Conservation (phyloP, 2,113 vertebrate genomes). For the Daphoenositta chrysoptera region DNA sequence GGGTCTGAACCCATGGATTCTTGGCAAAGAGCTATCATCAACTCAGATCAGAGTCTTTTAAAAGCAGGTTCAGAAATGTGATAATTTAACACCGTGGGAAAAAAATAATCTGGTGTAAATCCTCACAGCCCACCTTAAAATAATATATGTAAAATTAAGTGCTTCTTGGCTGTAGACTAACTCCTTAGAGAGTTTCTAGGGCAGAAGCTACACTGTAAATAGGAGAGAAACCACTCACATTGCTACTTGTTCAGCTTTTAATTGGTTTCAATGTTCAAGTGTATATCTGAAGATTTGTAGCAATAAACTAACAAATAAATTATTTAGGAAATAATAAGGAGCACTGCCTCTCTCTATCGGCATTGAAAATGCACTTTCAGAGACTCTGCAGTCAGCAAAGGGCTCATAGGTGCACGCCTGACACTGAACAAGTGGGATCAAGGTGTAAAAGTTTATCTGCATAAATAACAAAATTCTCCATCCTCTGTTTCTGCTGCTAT, state of each 20-base stretch:
- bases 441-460: neutral
- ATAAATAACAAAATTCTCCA: neutral
- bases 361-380: neutral
- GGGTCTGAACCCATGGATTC: neutral
- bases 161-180: neutral
- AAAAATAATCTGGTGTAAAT: neutral
- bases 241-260: neutral
- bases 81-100: neutral
- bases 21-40: neutral
- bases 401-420: rapidly evolving
- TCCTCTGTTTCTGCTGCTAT: neutral
- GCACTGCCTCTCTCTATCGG: neutral
- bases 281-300: neutral
- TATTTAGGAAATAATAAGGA: neutral
- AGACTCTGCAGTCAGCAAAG: neutral
- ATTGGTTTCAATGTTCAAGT: neutral
- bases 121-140: neutral
- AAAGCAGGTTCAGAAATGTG: neutral
- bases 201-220: neutral
- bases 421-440: neutral
- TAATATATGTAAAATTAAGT: neutral
- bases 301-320: neutral
- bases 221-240: neutral
- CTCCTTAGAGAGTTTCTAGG: neutral
- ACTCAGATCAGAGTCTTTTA: neutral